Evolutionary conservation across 2,113 vertebrate genomes (phyloP).

Genomic region (Okapia johnstoni): DNA sequence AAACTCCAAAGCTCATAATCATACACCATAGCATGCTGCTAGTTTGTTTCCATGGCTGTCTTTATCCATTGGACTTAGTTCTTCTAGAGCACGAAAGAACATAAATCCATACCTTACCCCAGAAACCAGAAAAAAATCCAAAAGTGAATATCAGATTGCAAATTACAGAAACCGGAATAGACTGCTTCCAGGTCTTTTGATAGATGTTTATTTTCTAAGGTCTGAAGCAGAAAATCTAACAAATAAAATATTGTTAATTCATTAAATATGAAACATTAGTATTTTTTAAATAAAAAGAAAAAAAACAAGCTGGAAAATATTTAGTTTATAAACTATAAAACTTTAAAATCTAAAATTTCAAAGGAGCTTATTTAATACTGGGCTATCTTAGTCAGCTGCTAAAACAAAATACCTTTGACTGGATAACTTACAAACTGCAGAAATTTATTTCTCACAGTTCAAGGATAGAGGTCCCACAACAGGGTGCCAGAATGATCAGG

Average conservation of each 20-base stretch:
- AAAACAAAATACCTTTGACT: background rate
- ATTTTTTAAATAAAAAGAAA: background rate
- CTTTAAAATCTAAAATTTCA: background rate
- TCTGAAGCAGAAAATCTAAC: background rate
- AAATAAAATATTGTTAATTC: background rate
- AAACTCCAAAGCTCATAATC: background rate
- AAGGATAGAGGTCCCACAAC: background rate
- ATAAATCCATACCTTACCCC: background rate
- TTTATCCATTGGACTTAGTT: background rate
- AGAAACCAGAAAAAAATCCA: background rate
- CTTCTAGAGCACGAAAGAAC: background rate
- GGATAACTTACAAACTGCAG: background rate
- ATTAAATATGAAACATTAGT: background rate
- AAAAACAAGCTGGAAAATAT: background rate
- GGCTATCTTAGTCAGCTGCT: background rate
- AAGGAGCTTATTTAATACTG: background rate
- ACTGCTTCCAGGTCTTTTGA: background rate
- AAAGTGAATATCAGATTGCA: background rate
- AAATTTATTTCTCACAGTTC: background rate
- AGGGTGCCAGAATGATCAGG: background rate
- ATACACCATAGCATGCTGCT: background rate
- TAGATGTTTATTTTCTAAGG: background rate
- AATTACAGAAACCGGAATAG: conserved; percentile 13
- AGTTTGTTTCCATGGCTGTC: background rate
- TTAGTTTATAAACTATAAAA: background rate